phyloP scores from a whole-genome alignment of 2,888 invertebrate species.

The Ischnura elegans region DNA sequence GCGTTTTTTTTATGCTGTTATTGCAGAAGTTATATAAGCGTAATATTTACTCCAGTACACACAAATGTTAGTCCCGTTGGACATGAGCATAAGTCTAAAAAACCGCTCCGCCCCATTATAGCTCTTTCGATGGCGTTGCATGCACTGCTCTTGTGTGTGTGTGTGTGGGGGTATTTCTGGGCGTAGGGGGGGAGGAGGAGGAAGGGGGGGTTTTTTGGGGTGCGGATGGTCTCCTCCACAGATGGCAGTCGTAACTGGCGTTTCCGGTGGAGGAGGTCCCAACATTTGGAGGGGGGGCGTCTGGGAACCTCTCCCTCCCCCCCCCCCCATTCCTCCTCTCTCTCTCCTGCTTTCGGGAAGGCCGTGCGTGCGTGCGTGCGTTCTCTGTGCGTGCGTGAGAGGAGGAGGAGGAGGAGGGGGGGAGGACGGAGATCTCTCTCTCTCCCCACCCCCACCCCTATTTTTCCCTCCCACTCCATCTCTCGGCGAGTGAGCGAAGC shows the following conservation, averaged over 20 bases:
- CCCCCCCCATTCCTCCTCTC: neutral
- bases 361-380: neutral
- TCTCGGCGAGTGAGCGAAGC: slow-evolving; percentile 56
- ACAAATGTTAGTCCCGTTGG: too few relatives aligned
- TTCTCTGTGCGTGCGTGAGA: neutral
- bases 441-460: neutral
- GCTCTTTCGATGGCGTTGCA: too few relatives aligned
- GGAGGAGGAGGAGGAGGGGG: slow-evolving; percentile 18
- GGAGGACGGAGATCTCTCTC: slow-evolving; percentile 38
- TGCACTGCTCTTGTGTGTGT: neutral
- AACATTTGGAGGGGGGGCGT: slow-evolving; percentile 11
- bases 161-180: neutral
- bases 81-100: too few relatives aligned
- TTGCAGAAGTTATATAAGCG: too few relatives aligned
- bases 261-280: slow-evolving; percentile 51
- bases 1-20: too few relatives aligned
- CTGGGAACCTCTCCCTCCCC: neutral
- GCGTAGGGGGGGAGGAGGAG: neutral
- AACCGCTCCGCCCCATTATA: too few relatives aligned
- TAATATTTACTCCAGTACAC: too few relatives aligned
- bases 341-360: neutral
- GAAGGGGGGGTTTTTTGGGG: neutral
- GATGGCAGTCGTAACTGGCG: slow-evolving; percentile 67
- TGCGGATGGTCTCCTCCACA: neutral
- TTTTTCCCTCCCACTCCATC: slow-evolving; percentile 36